These are phyloP conservation scores for Phallusia fumigata DNA, from an alignment of 23 tunicate genomes.

Conservation along the genomic window DNA sequence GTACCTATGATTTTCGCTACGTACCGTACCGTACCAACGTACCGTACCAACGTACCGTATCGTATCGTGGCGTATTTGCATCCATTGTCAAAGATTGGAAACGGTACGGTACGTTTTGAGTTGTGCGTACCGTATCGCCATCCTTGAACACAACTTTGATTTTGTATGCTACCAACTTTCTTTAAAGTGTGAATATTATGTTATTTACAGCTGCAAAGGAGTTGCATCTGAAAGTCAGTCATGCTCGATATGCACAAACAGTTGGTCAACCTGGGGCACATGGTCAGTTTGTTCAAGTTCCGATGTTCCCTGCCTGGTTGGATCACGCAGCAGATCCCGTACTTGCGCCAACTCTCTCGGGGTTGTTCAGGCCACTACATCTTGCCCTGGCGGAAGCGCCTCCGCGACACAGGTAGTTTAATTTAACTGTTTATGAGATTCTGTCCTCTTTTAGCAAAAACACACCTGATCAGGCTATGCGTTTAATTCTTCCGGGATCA, in stretches of 20 bases:
- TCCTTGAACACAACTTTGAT: too few relatives aligned
- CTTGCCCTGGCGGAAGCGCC: background rate
- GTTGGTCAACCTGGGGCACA: background rate
- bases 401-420: background rate
- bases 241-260: background rate
- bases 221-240: background rate
- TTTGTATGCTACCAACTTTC: too few relatives aligned
- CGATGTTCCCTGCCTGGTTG: background rate
- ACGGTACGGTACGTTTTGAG: too few relatives aligned
- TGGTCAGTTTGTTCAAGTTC: background rate
- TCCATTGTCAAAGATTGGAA: too few relatives aligned
- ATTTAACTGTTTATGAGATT: background rate
- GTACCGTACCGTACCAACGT: too few relatives aligned
- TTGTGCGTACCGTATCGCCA: too few relatives aligned
- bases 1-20: too few relatives aligned
- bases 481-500: background rate
- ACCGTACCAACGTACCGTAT: too few relatives aligned
- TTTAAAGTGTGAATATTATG: too few relatives aligned
- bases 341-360: slow-evolving; percentile 2
- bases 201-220: background rate
- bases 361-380: background rate
- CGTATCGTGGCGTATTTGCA: too few relatives aligned
- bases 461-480: too few relatives aligned
- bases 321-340: background rate
- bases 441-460: background rate